Evolutionary conservation across 2,113 vertebrate genomes (phyloP).

Genomic region (Danionella cerebrum): DNA sequence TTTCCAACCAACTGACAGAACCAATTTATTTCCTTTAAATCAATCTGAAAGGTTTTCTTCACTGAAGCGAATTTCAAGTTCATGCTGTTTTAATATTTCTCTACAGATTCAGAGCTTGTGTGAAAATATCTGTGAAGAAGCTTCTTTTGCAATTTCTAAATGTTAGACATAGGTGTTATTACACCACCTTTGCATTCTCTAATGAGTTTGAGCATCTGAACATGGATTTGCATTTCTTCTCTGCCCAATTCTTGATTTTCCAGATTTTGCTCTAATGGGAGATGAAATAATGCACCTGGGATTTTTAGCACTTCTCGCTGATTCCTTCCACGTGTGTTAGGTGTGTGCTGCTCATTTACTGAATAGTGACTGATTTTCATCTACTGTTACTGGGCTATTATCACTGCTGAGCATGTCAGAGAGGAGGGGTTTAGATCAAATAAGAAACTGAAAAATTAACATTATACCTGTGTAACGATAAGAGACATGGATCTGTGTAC

Average conservation of each 20-base stretch:
- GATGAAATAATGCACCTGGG: constrained; percentile 11
- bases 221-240: not conserved
- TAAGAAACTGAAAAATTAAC: constrained; percentile 1
- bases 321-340: constrained; percentile 20
- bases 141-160: constrained; percentile 3
- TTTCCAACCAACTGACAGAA: not conserved
- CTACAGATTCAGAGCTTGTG: not conserved
- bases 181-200: not conserved
- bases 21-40: not conserved
- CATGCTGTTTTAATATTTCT: not conserved
- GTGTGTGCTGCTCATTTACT: constrained; percentile 7
- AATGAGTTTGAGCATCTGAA: not conserved
- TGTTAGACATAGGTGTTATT: constrained; percentile 6
- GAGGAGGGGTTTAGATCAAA: not conserved
- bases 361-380: constrained; percentile 15
- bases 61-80: not conserved
- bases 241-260: not conserved
- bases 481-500: not conserved
- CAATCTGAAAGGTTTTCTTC: not conserved
- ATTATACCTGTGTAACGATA: too few species aligned
- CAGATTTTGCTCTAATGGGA: not conserved
- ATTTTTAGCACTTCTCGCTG: constrained; percentile 21
- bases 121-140: not conserved
- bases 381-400: constrained; percentile 5
- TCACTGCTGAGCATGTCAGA: not conserved